Evolutionary conservation across 1,140 invertebrate genomes (phyloP), one percentile per base, ranked within the genome.

Genomic region (Drosophila watanabei): DNA sequence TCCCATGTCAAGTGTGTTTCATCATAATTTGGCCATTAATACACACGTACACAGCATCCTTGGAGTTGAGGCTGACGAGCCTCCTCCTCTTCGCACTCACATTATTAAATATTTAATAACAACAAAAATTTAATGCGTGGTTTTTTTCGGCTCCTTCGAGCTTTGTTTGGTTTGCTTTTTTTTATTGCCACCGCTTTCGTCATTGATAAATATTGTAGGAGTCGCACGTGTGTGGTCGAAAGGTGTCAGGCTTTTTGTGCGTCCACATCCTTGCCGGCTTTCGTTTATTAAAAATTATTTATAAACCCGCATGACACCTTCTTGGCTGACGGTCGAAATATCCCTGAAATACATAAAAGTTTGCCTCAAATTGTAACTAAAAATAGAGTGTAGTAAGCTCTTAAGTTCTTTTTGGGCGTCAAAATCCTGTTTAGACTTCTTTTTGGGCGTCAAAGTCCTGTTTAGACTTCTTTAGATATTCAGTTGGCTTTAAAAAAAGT

Each of bases 61-160:
- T 80, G 69, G 54, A 61, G 35, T 54, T 72, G 46, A 80, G 64
- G 85, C 77, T 75, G 65, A 57, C 51, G 30, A 7, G n/a, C 51
- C 51, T 33, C 30, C 71, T 58, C 63, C 64, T 64, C 64, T 46
- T 64, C 33, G 57, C 56, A 63, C 56, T 64, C 75, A 65, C 68
- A 80, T 89, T 89, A 60, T 88, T 89, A 79, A 88, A 88, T 88
- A 89, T 87, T 87, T 89, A 87, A 88, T 88, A 66, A 69, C 72
- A 63, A 68, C 18, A 56, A 51, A 71, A 79, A 79, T 62, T 70
- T 71, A 79, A 71, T 52, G 68, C 54, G 52, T 43, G 35, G 28
- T 59, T 51, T 82, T 76, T 82, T 54, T 48, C 8, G 65, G 33
- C n/a, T 71, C 37, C 52, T 60, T 30, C 18, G 35, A 61, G 32